Conservation (phyloP, 2,113 vertebrate species). For the Odobenus rosmarus region DNA sequence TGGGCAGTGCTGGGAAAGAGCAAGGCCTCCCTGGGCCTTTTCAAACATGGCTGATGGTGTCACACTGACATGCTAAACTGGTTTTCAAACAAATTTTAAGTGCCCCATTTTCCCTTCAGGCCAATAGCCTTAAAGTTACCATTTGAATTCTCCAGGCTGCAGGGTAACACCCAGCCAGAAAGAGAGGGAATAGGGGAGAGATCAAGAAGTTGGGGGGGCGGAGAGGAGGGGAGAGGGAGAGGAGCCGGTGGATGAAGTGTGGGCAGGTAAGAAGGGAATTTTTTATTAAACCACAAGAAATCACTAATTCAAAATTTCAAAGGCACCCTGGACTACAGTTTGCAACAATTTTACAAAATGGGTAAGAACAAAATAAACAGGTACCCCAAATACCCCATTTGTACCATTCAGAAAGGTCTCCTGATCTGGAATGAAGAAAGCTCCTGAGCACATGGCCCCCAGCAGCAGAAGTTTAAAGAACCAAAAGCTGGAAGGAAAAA, state of each 20-base stretch:
- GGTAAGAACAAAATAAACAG: constrained; percentile 61
- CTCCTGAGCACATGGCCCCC: constrained; percentile 94
- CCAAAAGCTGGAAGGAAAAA: constrained; percentile 92
- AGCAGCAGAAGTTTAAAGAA: constrained; percentile 93
- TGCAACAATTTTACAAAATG: neutral
- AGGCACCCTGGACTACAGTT: neutral
- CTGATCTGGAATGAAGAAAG: constrained; percentile 95
- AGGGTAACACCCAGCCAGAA: neutral
- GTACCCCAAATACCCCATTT: neutral
- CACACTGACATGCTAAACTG: neutral
- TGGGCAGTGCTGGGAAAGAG: neutral
- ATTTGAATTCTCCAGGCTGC: neutral
- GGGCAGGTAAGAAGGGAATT: neutral
- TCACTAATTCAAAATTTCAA: neutral
- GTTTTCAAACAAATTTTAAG: constrained; percentile 21
- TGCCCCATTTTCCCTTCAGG: neutral
- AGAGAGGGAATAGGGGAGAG: neutral
- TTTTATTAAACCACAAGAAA: neutral
- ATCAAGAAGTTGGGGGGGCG: neutral
- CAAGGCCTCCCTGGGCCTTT: neutral
- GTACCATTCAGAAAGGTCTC: constrained; percentile 95
- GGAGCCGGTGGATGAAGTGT: neutral
- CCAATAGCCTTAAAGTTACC: constrained; percentile 21
- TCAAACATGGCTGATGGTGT: neutral
- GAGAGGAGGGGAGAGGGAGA: rapidly evolving